Base-by-base conservation (phyloP, 2,888 invertebrate species). In the Cheilosia impressa region DNA sequence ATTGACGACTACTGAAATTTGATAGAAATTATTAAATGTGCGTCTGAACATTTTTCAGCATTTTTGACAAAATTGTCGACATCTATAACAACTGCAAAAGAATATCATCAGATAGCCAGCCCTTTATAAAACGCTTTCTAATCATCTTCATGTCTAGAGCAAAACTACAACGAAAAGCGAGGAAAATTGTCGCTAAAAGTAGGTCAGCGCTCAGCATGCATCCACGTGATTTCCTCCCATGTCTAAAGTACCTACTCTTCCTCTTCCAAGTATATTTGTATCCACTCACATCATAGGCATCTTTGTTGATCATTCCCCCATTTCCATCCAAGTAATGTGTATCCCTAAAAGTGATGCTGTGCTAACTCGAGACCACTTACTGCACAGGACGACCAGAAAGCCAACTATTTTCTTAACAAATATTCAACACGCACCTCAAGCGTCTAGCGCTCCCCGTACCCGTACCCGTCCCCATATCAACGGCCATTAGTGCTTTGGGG, bases 321-420 rank as follows among this genome's bases (percentile, higher is more conserved):
- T 27, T 41, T 58, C 58, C 31, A 47, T 9, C 57, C 57, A 45
- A 6, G 2, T 50, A 31, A 47, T 58, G 68, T 63, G 65, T 72
- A 65, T 66, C 58, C 75, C 71, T 43, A 75, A 78, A 75, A 63
- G 63, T 45, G 57, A 79, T 69, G 57, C 41, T 71, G 38, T 68
- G 47, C 75, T 75, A 57, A 73, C 71, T 55, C 43, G 43, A 80
- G 80, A 71, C 69, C 79, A 71, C 84, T 80, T 57, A 60, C 15
- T 53, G 13, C 68, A 19, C 62, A 41, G 57, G 80, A 85, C 85
- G 57, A 68, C 55, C 62, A 62, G 58, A 66, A 71, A 66, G 31
- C 22, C 80, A 57, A 63, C 80, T 80, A 77, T 85, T 77, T 68
- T 77, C 72, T 69, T 55, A 57, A 77, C 73, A 78, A 83, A 83